Percentiles rank a stretch among this genome's conserved stretches.
These are phyloP conservation scores for Argyrosomus japonicus DNA, from an alignment of 2,113 vertebrate genomes.

Conservation along the genomic window DNA sequence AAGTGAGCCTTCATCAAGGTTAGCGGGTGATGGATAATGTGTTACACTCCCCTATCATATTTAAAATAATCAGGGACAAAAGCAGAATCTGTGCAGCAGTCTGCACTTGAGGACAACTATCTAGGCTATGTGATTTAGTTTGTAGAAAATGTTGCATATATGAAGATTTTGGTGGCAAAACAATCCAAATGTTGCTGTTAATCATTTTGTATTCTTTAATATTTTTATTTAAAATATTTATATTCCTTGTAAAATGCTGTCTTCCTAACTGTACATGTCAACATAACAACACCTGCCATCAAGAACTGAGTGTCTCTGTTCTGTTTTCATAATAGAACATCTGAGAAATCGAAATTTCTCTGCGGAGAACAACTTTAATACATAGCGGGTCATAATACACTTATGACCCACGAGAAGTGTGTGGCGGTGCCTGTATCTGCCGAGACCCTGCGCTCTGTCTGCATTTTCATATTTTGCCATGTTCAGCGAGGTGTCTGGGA, in stretches of 20 bases:
- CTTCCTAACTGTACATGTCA: not conserved
- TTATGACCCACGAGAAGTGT: no score
- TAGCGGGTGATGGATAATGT: constrained; percentile 8
- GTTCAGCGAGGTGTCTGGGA: no score
- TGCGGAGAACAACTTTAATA: not conserved
- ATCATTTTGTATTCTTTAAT: not conserved
- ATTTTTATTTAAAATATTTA: not conserved
- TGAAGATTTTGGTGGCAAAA: not conserved
- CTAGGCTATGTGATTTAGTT: not conserved
- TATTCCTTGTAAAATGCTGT: not conserved
- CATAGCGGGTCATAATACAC: no score
- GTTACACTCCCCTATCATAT: not conserved
- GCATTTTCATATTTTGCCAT: no score
- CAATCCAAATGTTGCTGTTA: not conserved
- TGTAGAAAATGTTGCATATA: not conserved
- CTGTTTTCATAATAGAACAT: constrained; percentile 2
- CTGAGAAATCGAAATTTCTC: not conserved
- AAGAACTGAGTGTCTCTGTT: constrained; percentile 1
- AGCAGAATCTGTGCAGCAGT: not conserved
- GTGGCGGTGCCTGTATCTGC: no score
- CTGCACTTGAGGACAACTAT: not conserved
- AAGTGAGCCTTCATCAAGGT: constrained; percentile 13
- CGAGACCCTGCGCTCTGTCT: no score
- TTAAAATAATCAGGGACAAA: not conserved
- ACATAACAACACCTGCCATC: constrained; percentile 3